These are phyloP conservation scores for Excalfactoria chinensis DNA, from an alignment of 2,113 vertebrate species.

Conservation along the genomic window DNA sequence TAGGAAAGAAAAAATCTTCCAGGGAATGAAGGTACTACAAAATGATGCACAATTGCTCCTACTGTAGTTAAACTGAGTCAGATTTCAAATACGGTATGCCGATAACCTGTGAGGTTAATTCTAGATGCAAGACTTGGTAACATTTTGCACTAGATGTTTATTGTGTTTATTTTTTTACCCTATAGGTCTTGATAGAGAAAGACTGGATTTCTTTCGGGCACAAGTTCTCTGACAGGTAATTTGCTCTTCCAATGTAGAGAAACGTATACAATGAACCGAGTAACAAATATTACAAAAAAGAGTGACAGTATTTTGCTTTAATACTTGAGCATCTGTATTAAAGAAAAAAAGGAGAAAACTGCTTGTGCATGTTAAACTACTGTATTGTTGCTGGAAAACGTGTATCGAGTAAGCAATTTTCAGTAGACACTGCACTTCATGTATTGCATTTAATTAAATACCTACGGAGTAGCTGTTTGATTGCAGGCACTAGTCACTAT, in stretches of 20 bases:
- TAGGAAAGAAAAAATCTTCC: neutral
- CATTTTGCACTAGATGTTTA: neutral
- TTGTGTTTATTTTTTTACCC: neutral
- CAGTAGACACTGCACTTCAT: neutral
- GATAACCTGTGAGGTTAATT: neutral
- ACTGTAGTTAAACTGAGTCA: neutral
- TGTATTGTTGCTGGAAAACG: neutral
- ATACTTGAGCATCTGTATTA: neutral
- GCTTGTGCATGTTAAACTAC: neutral
- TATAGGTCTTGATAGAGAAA: constrained; percentile 96
- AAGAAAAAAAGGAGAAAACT: neutral
- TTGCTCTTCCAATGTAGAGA: neutral
- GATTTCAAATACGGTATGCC: neutral
- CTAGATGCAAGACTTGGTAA: neutral
- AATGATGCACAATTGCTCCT: neutral
- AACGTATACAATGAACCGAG: neutral
- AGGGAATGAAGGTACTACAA: neutral
- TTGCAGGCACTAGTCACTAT: neutral
- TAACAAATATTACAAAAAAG: neutral
- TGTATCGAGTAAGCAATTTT: neutral
- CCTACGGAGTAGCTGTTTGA: neutral
- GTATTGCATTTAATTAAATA: neutral
- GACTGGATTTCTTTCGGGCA: constrained; percentile 99
- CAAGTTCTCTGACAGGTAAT: constrained; percentile 97
- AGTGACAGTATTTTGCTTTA: neutral